Percentiles rank a stretch among this genome's conserved stretches.
Conservation (phyloP, 2,888 invertebrate genomes). For the Sphaeridia pumilis region DNA sequence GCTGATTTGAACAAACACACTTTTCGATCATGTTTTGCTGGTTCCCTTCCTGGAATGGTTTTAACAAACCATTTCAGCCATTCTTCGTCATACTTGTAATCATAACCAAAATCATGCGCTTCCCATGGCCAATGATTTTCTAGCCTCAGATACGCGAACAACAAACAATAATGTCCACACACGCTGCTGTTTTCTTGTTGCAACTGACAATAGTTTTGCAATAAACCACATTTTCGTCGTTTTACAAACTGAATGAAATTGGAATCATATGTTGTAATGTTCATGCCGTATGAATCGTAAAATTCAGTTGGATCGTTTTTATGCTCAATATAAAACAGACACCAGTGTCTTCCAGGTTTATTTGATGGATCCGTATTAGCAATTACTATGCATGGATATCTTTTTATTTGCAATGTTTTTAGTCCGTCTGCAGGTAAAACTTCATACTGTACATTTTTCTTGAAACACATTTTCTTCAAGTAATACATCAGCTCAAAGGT, state of each 20-base stretch:
- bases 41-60: too few species aligned
- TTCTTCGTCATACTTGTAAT: too few species aligned
- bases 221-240: not conserved
- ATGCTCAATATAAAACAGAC: slow-evolving; percentile 3
- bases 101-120: too few species aligned
- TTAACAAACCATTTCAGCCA: too few species aligned
- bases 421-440: slow-evolving; percentile 15
- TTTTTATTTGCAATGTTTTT: slow-evolving; percentile 1
- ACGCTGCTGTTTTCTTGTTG: not conserved
- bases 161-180: not conserved
- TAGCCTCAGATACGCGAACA: not conserved
- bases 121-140: too few species aligned
- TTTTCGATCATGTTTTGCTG: too few species aligned
- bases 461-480: not conserved
- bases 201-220: not conserved
- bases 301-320: slow-evolving; percentile 7
- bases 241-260: not conserved
- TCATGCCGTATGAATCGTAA: not conserved
- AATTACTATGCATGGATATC: slow-evolving; percentile 10
- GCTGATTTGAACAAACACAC: too few species aligned
- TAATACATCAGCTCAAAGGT: not conserved
- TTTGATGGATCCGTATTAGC: slow-evolving; percentile 10
- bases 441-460: slow-evolving; percentile 2
- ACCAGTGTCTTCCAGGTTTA: slow-evolving; percentile 14
- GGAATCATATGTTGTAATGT: not conserved